Evolutionary conservation across 1,140 invertebrate genomes (phyloP), one percentile per base, ranked within the genome.

Genomic region (Drosophila triauraria): DNA sequence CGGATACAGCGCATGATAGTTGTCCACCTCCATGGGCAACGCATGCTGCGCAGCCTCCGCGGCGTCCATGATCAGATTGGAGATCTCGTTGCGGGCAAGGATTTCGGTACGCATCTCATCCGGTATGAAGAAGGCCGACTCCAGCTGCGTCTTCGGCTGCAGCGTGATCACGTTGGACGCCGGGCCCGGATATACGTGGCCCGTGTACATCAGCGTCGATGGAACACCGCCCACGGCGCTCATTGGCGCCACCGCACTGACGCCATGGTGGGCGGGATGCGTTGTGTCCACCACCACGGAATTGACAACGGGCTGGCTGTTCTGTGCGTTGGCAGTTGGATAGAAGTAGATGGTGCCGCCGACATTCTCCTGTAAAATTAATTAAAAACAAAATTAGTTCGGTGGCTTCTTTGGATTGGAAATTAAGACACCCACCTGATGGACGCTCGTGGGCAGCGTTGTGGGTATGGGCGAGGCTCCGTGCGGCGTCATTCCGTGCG

Each of bases 291-390:
- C 85, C 44, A 85, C 85, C 25, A 84, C 82, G 27, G 90, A 80
- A 57, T 91, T 92, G 35, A 87, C 91, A 20, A 92, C 91, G n/a
- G 87, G 67, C 75, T 76, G 90, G 60, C 51, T 82, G 47, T 75
- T 76, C 60, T 93, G 87, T 76, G 92, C 93, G 65, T 93, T 94
- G 68, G 93, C 88, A 91, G 94, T 94, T n/a, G 94, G 94, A 90
- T 98, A 99, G 93, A 98, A 99, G 93, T 99, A 99, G 7, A 97
- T 98, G 20, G 98, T 98, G 23, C 98, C 98, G 50, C 97, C 97
- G 69, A 98, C 97, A 94, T 98, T 98, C 93, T 98, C 97, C 95
- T 98, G 93, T 17, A 93, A 6, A 42, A 35, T 56, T 13, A 46
- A 46, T 15, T 54, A 4, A 0, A 30, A 30, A 30, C 4, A 30